Percentiles rank a stretch among this genome's conserved stretches.
Evolutionary conservation across 1,140 invertebrate species (phyloP).

Genomic region (Aphaenogaster ashmeadi): DNA sequence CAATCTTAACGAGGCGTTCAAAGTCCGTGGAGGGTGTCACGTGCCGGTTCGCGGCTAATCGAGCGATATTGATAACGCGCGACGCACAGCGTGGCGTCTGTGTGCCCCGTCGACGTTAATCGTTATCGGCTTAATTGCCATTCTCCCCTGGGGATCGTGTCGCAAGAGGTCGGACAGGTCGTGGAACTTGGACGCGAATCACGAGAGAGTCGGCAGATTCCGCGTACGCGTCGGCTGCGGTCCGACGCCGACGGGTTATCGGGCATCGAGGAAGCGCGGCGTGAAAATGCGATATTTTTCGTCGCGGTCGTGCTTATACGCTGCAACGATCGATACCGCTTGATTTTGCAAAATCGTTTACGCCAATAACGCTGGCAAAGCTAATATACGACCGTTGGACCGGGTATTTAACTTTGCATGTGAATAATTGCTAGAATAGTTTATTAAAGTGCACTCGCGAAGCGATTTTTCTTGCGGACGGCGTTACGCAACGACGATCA

Average conservation of each 20-base stretch:
- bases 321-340: not conserved
- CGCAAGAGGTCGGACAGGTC: slow-evolving; percentile 77
- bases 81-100: slow-evolving; percentile 43
- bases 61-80: slow-evolving; percentile 73
- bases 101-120: slow-evolving; percentile 62
- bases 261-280: slow-evolving; percentile 29
- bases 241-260: slow-evolving; percentile 36
- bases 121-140: slow-evolving; percentile 81
- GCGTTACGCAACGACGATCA: slow-evolving; percentile 24
- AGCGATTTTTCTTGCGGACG: not conserved
- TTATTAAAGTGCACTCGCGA: not conserved
- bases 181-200: slow-evolving; percentile 78
- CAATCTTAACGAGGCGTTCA: slow-evolving; percentile 81
- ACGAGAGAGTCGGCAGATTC: slow-evolving; percentile 72
- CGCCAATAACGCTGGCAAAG: not conserved
- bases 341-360: not conserved
- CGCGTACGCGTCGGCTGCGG: slow-evolving; percentile 29
- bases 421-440: slow-evolving; percentile 2
- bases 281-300: slow-evolving; percentile 14
- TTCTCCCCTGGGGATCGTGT: slow-evolving; percentile 82
- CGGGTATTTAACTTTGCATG: not conserved
- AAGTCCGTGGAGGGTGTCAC: slow-evolving; percentile 82
- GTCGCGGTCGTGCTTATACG: not conserved
- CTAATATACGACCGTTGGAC: not conserved
- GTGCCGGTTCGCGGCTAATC: slow-evolving; percentile 76